A percentile compares a stretch with the other conserved stretches of the same genome.
Evolutionary conservation across 2,888 invertebrate species (phyloP).

Genomic region (Drosophila setosimentum): DNA sequence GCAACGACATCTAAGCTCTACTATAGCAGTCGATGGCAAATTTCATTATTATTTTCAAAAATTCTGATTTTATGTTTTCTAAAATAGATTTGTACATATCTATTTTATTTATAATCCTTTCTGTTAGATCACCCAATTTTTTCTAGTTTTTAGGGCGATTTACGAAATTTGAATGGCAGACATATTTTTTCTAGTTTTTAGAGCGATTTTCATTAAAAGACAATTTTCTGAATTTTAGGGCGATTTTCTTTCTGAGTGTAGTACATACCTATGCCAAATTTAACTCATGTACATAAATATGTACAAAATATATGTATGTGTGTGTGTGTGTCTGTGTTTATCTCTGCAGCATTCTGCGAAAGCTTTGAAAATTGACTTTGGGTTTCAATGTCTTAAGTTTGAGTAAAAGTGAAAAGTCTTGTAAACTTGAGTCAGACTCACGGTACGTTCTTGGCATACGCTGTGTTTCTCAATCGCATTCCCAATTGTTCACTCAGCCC

Average conservation of each 20-base stretch:
- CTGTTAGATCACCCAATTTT: not conserved
- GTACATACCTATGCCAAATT: not conserved
- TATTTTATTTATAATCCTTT: not conserved
- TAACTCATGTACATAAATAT: not conserved
- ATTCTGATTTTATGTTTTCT: not conserved
- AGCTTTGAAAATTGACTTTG: slow-evolving; percentile 59
- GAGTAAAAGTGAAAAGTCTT: slow-evolving; percentile 72
- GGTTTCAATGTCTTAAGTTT: slow-evolving; percentile 53
- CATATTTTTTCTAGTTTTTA: not conserved
- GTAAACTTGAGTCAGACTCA: slow-evolving; percentile 58
- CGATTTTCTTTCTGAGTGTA: not conserved
- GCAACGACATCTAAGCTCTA: not conserved
- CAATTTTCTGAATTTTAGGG: not conserved
- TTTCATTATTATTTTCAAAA: not conserved
- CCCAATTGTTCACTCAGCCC: slow-evolving; percentile 5
- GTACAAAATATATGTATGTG: not conserved
- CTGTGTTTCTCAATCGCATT: slow-evolving; percentile 19
- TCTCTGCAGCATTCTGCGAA: slow-evolving; percentile 13
- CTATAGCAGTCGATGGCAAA: not conserved
- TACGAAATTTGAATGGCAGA: not conserved
- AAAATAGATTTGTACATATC: not conserved
- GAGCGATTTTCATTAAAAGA: not conserved
- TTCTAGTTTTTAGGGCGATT: not conserved
- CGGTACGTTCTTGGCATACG: slow-evolving; percentile 4
- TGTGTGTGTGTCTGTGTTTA: slow-evolving; percentile 2